phyloP scores from a whole-genome alignment of 30 jellyfish, hydroid and myxozoan species.

The Aurelia sp. region DNA sequence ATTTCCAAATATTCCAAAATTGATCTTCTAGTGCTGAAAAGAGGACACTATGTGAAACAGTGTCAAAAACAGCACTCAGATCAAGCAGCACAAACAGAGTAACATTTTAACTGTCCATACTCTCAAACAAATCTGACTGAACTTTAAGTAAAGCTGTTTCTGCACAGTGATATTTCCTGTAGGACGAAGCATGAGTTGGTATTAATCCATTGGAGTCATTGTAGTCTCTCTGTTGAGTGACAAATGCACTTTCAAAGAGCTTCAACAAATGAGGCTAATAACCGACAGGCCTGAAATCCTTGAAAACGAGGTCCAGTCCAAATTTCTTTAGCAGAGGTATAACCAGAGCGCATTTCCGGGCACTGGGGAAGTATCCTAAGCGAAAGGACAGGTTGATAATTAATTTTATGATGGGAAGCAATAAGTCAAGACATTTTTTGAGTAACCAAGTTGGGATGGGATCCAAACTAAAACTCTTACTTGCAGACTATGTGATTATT shows the following conservation, averaged over 20 bases:
- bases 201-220: constrained; percentile 22
- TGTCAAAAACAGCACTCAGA: constrained; percentile 13
- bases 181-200: constrained; percentile 32
- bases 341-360: constrained; percentile 55
- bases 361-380: constrained; percentile 35
- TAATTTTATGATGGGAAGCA: constrained; percentile 29
- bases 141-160: constrained; percentile 48
- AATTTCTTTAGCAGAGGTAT: constrained; percentile 30
- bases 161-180: constrained; percentile 47
- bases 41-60: constrained; percentile 11
- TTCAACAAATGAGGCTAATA: constrained; percentile 39
- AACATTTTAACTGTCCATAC: too few species aligned
- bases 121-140: constrained; percentile 26
- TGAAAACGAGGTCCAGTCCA: constrained; percentile 39
- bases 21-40: neutral
- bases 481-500: too few species aligned
- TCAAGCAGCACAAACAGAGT: too few species aligned
- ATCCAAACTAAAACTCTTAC: too few species aligned
- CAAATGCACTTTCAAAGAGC: constrained; percentile 36
- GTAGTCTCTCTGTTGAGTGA: constrained; percentile 14
- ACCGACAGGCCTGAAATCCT: constrained; percentile 55
- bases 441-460: too few species aligned
- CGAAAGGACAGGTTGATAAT: neutral
- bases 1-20: constrained; percentile 26
- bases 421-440: constrained; percentile 30